Evolutionary conservation across 2,888 invertebrate species (phyloP).

Genomic region (Anagyrus pseudococci): DNA sequence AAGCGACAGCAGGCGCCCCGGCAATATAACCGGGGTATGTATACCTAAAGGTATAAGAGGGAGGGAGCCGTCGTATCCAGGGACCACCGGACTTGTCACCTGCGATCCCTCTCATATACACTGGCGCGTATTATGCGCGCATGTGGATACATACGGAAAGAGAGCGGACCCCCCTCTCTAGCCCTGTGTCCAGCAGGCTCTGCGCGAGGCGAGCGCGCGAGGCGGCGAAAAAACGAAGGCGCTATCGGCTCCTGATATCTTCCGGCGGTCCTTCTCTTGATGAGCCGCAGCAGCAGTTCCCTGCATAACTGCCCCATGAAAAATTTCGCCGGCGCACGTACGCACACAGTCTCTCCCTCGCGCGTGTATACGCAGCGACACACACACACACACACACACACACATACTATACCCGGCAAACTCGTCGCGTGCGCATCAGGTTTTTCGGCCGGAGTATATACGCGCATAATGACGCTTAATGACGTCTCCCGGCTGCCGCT

Average conservation of each 20-base stretch:
- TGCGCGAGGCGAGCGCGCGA: neutral
- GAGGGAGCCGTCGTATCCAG: neutral
- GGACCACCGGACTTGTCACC: constrained; percentile 61
- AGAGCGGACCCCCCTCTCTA: too few species aligned
- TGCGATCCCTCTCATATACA: constrained; percentile 44
- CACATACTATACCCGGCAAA: too few species aligned
- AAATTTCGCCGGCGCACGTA: constrained; percentile 40
- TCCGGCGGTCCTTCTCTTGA: constrained; percentile 6
- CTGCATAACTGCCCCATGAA: constrained; percentile 10
- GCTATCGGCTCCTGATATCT: constrained; percentile 48
- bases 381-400: too few species aligned
- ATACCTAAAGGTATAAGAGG: too few species aligned
- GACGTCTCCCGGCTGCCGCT: constrained; percentile 21
- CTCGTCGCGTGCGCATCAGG: constrained; percentile 4
- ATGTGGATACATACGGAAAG: too few species aligned
- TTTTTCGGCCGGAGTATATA: constrained; percentile 26
- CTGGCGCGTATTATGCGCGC: too few species aligned
- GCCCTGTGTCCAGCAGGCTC: neutral
- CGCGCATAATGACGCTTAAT: constrained; percentile 37
- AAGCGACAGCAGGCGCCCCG: too few species aligned
- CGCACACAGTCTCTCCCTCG: too few species aligned
- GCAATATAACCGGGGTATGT: too few species aligned
- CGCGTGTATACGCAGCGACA: constrained; percentile 21
- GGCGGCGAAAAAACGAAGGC: neutral
- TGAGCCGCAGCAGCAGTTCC: constrained; percentile 6